Base-by-base conservation (phyloP, 2,797 vertebrate species). In the Anolis apletophallus region DNA sequence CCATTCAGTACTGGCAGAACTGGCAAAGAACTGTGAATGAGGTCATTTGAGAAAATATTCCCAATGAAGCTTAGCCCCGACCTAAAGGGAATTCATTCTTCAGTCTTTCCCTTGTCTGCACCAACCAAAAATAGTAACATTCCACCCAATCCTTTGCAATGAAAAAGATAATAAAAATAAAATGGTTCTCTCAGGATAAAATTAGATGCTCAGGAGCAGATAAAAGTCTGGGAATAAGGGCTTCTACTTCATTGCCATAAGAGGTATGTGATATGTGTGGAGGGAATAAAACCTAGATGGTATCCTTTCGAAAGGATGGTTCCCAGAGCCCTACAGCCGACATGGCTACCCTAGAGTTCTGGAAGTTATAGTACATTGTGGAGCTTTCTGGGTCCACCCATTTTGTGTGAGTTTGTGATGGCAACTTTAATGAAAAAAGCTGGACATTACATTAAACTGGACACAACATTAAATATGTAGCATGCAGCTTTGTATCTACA, bases 41-140 rank as follows among this genome's bases (percentile, higher is more conserved):
- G 64, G 29, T 83, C 57, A 78, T 68, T 54, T 81, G 85, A 36
- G 57, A 55, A 75, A 88, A 86, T 80, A 81, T 79, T 85, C 52
- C 14, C 69, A 77, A 16, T 6, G 3, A 87, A 82, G 40, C 81
- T 85, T 64, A 40, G 21, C 88, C 23, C 71, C n/a, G n/a, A n/a
- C n/a, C 78, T 77, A 32, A 40, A 79, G 80, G 55, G 87, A 87
- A 88, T 78, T 40, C 21, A 64, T 86, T 68, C 12, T 34, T 0
- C 29, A 34, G 3, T 40, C 55, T 81, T 86, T 50, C 87, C 79
- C 80, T 83, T 90, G 83, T 61, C 46, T 86, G 26, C 67, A 83
- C 67, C 5, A 83, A 71, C 80, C 67, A 79, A 88, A 69, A 67
- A 72, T 88, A 82, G 84, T 46, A 78, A 73, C 57, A 79, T 85